These are phyloP conservation scores for Mustelus asterias DNA, from an alignment of 2,113 vertebrate species.

Conservation along the genomic window DNA sequence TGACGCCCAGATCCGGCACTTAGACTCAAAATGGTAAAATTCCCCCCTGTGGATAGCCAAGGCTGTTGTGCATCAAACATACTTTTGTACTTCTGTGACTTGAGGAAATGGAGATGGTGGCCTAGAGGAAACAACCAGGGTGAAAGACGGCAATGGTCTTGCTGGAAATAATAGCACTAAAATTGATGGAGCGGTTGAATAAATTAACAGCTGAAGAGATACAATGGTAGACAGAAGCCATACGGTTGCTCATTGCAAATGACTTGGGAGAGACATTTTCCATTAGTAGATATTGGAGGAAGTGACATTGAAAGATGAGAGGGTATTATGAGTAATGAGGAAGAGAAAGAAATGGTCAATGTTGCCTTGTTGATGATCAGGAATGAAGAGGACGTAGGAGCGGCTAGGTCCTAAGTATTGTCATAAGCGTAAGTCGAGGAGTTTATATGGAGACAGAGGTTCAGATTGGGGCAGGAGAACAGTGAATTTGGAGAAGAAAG, in stretches of 20 bases:
- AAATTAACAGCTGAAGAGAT: neutral
- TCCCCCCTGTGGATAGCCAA: no score
- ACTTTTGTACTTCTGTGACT: neutral
- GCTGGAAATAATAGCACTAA: neutral
- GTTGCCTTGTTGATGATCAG: no score
- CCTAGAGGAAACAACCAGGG: neutral
- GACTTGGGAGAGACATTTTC: neutral
- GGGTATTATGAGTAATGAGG: neutral
- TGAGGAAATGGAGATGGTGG: neutral
- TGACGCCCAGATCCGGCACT: no score
- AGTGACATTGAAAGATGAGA: neutral
- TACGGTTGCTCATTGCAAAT: neutral
- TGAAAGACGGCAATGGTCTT: neutral
- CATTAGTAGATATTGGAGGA: neutral
- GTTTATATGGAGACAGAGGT: no score
- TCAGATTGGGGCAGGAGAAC: no score
- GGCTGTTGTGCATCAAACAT: no score
- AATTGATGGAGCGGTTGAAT: neutral
- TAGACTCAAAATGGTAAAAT: no score
- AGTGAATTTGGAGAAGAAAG: no score
- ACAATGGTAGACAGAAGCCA: neutral
- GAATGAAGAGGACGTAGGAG: no score
- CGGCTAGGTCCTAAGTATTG: no score
- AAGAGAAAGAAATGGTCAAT: neutral
- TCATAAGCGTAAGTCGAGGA: no score